These are phyloP conservation scores for Rissa tridactyla DNA, from an alignment of 2,113 vertebrate species.

Conservation along the genomic window DNA sequence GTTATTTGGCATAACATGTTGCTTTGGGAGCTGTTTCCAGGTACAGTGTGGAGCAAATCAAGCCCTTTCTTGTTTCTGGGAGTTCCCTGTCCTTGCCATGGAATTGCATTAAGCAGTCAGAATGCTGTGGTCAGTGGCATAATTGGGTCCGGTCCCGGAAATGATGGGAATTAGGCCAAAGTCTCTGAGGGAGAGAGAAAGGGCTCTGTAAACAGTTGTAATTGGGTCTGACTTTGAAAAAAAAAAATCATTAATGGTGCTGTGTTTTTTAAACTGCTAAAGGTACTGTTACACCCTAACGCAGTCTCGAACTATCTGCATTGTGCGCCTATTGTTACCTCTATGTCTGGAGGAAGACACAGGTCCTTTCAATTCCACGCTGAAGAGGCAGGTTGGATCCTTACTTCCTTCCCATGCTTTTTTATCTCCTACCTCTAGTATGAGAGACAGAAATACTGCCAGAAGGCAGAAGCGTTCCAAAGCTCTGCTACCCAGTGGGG, in stretches of 20 bases:
- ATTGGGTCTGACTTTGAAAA: conserved; percentile 13
- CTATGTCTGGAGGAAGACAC: background rate
- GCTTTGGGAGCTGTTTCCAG: conserved; percentile 37
- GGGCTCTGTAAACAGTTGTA: conserved; percentile 43
- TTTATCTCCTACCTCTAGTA: background rate
- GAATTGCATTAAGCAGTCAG: conserved; percentile 42
- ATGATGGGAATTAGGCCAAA: conserved; percentile 36
- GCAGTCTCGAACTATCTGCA: background rate
- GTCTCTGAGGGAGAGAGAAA: conserved; percentile 22
- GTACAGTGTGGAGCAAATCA: conserved; percentile 28
- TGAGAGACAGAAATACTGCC: background rate
- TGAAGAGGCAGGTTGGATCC: background rate
- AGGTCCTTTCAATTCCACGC: background rate
- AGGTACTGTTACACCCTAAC: background rate
- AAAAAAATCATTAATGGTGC: background rate
- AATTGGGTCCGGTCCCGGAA: conserved; percentile 39
- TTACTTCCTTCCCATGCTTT: background rate
- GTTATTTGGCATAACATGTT: background rate
- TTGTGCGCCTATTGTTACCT: background rate
- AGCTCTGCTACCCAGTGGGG: background rate
- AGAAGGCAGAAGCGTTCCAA: background rate
- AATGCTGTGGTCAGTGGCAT: conserved; percentile 51
- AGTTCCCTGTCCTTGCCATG: conserved; percentile 48
- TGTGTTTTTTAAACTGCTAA: background rate
- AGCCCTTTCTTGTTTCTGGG: conserved; percentile 50